Percentiles rank a stretch among this genome's conserved stretches.
Evolutionary conservation across 2,888 invertebrate genomes (phyloP).

Genomic region (Nemapogon koenigi): DNA sequence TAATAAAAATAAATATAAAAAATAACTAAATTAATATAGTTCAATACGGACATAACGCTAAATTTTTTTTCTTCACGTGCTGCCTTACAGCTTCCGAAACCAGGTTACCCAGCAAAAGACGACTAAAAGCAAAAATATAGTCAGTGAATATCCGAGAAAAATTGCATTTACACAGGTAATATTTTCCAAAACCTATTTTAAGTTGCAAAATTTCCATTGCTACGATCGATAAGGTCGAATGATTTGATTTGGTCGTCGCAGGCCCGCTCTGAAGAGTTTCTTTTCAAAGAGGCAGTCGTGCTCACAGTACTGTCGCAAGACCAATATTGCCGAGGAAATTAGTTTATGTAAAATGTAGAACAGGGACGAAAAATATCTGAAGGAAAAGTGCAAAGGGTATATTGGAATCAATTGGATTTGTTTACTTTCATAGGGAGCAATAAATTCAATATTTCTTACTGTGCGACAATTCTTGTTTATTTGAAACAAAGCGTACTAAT

Average conservation of each 20-base stretch:
- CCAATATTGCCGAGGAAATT: conserved; percentile 64
- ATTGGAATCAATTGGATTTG: conserved; percentile 50
- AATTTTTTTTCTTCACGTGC: too few species aligned
- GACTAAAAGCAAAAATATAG: too few species aligned
- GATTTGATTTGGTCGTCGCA: conserved; percentile 59
- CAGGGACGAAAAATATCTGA: conserved; percentile 54
- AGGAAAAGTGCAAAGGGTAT: conserved; percentile 49
- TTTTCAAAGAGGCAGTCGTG: conserved; percentile 22
- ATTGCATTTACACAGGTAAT: neutral
- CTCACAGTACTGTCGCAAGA: conserved; percentile 54
- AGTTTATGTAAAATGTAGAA: conserved; percentile 65
- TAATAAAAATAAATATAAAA: neutral
- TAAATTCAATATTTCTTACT: neutral
- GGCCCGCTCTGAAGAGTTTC: conserved; percentile 45
- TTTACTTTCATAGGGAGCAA: conserved; percentile 18
- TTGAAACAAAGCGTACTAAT: too few species aligned
- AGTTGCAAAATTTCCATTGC: conserved; percentile 46
- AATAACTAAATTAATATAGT: neutral
- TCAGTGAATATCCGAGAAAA: neutral
- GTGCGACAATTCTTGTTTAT: conserved; percentile 2
- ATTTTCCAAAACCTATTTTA: neutral
- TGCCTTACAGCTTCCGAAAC: too few species aligned
- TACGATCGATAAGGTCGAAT: conserved; percentile 57
- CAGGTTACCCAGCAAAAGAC: too few species aligned
- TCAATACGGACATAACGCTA: neutral